phyloP scores from a whole-genome alignment of 2,113 vertebrate genomes.

The Agapornis roseicollis region DNA sequence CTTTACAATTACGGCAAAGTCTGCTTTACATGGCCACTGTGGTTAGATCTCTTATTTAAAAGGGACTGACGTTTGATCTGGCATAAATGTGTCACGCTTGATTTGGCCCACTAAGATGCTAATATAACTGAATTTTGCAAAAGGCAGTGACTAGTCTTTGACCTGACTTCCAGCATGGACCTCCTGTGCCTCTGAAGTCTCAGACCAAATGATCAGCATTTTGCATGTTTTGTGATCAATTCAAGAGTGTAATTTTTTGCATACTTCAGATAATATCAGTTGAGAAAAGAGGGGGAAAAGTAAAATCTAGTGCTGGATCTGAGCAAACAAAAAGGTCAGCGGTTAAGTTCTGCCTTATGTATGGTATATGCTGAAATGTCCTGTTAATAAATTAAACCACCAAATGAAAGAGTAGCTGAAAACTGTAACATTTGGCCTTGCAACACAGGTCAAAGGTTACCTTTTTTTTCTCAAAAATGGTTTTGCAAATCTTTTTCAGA shows the following conservation, averaged over 20 bases:
- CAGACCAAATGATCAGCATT: background rate
- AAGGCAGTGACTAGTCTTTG: slow-evolving; percentile 7
- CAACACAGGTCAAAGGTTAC: slow-evolving; percentile 68
- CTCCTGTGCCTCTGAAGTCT: background rate
- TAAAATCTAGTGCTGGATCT: background rate
- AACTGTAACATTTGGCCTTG: slow-evolving; percentile 54
- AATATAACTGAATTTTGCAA: background rate
- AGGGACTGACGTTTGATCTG: background rate
- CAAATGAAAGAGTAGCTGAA: slow-evolving; percentile 24
- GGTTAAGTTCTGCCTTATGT: slow-evolving; percentile 25
- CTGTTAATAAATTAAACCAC: slow-evolving; percentile 24
- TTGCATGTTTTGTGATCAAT: background rate
- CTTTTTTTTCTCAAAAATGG: slow-evolving; percentile 83
- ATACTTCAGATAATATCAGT: background rate
- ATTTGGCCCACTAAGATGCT: background rate
- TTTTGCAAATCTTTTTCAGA: slow-evolving; percentile 89
- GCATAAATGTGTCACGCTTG: background rate
- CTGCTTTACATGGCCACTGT: background rate
- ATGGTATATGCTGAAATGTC: slow-evolving; percentile 48
- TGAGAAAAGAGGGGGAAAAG: background rate
- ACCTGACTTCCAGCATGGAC: background rate
- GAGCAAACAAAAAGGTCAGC: slow-evolving; percentile 18
- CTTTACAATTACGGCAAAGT: background rate
- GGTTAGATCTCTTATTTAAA: background rate
- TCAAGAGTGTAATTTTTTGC: background rate